Percentiles rank a stretch among this genome's conserved stretches.
Conservation (phyloP, 2,888 invertebrate species). For the Plagiodera versicolora region DNA sequence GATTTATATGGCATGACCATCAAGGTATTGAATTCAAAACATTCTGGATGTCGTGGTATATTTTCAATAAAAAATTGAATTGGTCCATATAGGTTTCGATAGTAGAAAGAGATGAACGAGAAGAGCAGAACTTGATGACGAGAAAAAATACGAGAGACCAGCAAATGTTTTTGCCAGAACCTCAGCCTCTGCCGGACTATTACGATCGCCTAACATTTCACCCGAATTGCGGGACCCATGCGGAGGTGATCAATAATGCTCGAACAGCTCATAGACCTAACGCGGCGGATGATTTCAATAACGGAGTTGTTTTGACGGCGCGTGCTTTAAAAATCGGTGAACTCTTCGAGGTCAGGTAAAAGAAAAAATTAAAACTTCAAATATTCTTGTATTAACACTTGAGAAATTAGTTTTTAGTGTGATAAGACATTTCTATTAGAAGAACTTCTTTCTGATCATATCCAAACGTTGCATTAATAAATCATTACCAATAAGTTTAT, state of each 20-base stretch:
- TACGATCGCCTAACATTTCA: constrained; percentile 84
- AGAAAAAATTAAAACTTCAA: constrained; percentile 47
- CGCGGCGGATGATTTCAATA: constrained; percentile 91
- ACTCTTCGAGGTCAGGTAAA: constrained; percentile 88
- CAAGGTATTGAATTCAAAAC: constrained; percentile 56
- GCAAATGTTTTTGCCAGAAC: constrained; percentile 51
- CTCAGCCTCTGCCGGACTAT: constrained; percentile 55
- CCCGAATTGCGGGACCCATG: constrained; percentile 89
- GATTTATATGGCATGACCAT: constrained; percentile 96
- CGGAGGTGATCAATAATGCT: constrained; percentile 87
- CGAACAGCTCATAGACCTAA: constrained; percentile 91
- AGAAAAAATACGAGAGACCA: constrained; percentile 65
- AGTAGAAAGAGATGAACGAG: constrained; percentile 78
- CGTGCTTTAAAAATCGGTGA: constrained; percentile 84
- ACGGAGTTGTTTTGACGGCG: constrained; percentile 88
- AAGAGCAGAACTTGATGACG: constrained; percentile 74
- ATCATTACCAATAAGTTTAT: too few relatives aligned
- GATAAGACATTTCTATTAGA: too few relatives aligned
- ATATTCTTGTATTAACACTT: background rate
- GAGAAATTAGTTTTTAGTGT: too few relatives aligned
- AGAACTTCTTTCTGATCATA: too few relatives aligned
- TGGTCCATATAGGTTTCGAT: constrained; percentile 67
- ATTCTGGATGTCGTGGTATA: too few relatives aligned
- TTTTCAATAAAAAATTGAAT: background rate
- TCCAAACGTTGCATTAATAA: too few relatives aligned